phyloP scores from a whole-genome alignment of 2,888 invertebrate genomes.

The Lampropteryx suffumata region DNA sequence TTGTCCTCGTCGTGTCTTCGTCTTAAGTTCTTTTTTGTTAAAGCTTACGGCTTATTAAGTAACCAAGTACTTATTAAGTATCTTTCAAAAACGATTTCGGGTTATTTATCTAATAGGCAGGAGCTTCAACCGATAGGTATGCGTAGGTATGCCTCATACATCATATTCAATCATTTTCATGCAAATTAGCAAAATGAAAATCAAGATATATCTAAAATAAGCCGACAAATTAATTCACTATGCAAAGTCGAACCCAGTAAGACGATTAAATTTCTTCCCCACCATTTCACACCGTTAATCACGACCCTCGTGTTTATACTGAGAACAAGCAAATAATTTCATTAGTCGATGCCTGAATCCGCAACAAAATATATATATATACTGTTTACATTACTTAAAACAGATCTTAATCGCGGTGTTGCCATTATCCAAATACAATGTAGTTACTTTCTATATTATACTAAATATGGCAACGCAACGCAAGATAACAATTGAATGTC shows the following conservation, averaged over 20 bases:
- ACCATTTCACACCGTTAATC: conserved; percentile 63
- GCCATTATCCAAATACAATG: too few relatives aligned
- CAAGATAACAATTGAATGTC: too few relatives aligned
- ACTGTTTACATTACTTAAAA: not conserved
- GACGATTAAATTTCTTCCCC: conserved; percentile 59
- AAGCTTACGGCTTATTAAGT: too few relatives aligned
- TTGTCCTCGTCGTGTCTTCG: too few relatives aligned
- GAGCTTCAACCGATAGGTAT: too few relatives aligned
- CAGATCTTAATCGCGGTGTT: too few relatives aligned
- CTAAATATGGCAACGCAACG: too few relatives aligned
- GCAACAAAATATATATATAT: conserved; percentile 23
- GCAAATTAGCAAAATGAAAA: conserved; percentile 13
- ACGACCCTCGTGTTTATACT: conserved; percentile 56
- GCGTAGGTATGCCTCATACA: not conserved
- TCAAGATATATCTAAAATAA: conserved; percentile 28
- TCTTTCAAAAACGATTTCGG: too few relatives aligned
- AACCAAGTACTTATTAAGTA: too few relatives aligned
- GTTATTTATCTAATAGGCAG: too few relatives aligned
- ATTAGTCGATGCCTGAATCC: conserved; percentile 61
- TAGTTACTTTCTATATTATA: too few relatives aligned
- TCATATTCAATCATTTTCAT: conserved; percentile 8
- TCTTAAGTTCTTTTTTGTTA: too few relatives aligned
- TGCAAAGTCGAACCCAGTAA: conserved; percentile 54
- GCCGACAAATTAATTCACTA: conserved; percentile 52
- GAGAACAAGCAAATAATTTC: conserved; percentile 67